Base-by-base conservation (phyloP, 2,113 vertebrate species). In the Pseudorhombus dupliciocellatus region DNA sequence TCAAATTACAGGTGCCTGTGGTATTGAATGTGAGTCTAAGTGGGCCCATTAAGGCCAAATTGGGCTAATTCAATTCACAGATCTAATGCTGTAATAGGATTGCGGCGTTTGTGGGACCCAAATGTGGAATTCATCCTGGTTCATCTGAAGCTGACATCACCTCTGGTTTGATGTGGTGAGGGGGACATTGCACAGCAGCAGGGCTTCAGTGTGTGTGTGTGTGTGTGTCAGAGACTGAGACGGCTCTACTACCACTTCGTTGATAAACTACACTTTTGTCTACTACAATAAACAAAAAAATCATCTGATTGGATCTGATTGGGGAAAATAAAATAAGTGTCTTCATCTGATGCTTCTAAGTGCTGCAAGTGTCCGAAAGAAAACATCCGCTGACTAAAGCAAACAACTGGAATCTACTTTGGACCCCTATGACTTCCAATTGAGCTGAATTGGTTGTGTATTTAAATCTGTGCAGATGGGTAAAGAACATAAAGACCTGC, bases 61-160 rank as follows among this genome's bases (percentile, higher is more conserved):
- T 83, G 60, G 70, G 59, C 88, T 88, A 89, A 91, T 91, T 88
- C 51, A 87, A 87, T 88, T 72, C 70, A 65, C 71, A 81, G 73
- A 82, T 90, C 84, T 86, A 75, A 88, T 89, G 81, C 72, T 7
- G 60, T 82, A 71, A 78, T 72, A 50, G 46, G 20, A 80, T 67
- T 71, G 75, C 42, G 9, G 52, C 31, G 64, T 59, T 21, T 66
- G 69, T 74, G 62, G 66, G 77, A 80, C 4, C 58, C 46, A 63
- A 56, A 40, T 54, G 60, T 61, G 67, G 80, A 83, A 84, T 66
- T 70, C 60, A 7, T 24, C 11, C 4, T 54, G 50, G 51, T 70
- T 77, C 25, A 44, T 75, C 66, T 50, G 63, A 60, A 58, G 37
- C 9, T 0, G 15, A 26, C 53, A n/a, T 40, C n/a, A 28, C 46